Percentiles rank a stretch among this genome's conserved stretches.
Conservation (phyloP, 2,113 vertebrate genomes). For the Climacteris rufus region DNA sequence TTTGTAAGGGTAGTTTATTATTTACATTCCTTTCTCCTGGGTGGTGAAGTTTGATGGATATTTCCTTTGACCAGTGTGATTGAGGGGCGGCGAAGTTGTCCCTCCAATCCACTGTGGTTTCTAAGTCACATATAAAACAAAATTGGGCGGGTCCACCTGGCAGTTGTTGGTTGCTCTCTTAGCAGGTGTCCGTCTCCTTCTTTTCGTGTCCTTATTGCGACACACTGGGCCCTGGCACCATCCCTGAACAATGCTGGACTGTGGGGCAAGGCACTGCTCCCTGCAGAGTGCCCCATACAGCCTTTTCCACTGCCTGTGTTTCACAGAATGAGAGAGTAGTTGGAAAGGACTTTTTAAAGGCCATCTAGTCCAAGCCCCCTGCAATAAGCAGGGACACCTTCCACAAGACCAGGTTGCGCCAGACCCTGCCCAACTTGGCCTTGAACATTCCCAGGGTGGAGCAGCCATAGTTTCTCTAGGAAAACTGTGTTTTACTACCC, state of each 20-base stretch:
- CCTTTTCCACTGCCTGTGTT: not conserved
- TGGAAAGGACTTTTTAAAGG: not conserved
- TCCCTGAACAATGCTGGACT: not conserved
- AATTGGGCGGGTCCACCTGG: too few relatives aligned
- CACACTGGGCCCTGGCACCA: accelerated
- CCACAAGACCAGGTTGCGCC: not conserved
- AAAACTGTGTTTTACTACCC: not conserved
- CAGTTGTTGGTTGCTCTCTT: too few relatives aligned
- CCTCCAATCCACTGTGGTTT: too few relatives aligned
- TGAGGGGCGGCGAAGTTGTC: too few relatives aligned
- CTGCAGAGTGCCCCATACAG: not conserved
- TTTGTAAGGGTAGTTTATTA: too few relatives aligned
- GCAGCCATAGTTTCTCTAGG: not conserved
- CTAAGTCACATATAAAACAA: too few relatives aligned
- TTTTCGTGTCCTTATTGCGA: too few relatives aligned
- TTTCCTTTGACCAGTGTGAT: too few relatives aligned
- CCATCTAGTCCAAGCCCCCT: not conserved
- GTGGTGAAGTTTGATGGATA: too few relatives aligned
- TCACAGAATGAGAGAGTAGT: not conserved
- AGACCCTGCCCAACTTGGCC: not conserved
- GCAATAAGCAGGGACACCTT: not conserved
- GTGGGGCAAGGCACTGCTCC: not conserved
- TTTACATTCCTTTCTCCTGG: too few relatives aligned
- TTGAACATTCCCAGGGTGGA: not conserved
- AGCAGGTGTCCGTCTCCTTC: too few relatives aligned